Percentiles rank a stretch among this genome's conserved stretches.
phyloP scores from a whole-genome alignment of 2,113 vertebrate species.

The Corythoichthys intestinalis region DNA sequence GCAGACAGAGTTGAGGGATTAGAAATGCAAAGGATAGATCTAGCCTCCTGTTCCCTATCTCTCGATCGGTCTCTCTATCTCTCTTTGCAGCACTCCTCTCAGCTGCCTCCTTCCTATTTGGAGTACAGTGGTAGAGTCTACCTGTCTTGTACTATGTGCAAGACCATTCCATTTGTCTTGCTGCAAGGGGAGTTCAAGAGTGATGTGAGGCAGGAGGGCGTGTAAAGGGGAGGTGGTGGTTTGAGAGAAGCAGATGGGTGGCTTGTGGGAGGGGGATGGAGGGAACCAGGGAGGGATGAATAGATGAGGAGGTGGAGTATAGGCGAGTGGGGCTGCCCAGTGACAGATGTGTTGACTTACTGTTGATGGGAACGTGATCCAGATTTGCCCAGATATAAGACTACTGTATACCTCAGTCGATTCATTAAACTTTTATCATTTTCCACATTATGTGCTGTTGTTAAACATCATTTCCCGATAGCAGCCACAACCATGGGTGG shows the following conservation, averaged over 20 bases:
- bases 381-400: conserved; percentile 6
- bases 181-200: conserved; percentile 5
- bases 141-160: conserved; percentile 1
- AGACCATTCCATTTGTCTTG: conserved; percentile 29
- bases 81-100: conserved; percentile 52
- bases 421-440: too few species aligned
- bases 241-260: conserved; percentile 43
- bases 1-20: conserved; percentile 38
- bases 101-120: conserved; percentile 24
- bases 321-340: conserved; percentile 14
- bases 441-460: too few species aligned
- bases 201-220: neutral
- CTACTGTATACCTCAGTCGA: too few species aligned
- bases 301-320: conserved; percentile 23
- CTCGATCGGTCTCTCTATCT: conserved; percentile 13
- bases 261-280: conserved; percentile 16
- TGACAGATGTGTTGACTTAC: conserved; percentile 57
- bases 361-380: conserved; percentile 14
- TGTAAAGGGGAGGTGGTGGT: conserved; percentile 8
- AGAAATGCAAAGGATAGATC: conserved; percentile 25
- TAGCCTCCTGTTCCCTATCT: conserved; percentile 20
- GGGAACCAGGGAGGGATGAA: conserved; percentile 7
- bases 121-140: conserved; percentile 41
- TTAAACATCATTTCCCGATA: too few species aligned
- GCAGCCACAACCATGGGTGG: too few species aligned